Base-by-base conservation (phyloP, 2,797 vertebrate species). In the Peromyscus nudipes region DNA sequence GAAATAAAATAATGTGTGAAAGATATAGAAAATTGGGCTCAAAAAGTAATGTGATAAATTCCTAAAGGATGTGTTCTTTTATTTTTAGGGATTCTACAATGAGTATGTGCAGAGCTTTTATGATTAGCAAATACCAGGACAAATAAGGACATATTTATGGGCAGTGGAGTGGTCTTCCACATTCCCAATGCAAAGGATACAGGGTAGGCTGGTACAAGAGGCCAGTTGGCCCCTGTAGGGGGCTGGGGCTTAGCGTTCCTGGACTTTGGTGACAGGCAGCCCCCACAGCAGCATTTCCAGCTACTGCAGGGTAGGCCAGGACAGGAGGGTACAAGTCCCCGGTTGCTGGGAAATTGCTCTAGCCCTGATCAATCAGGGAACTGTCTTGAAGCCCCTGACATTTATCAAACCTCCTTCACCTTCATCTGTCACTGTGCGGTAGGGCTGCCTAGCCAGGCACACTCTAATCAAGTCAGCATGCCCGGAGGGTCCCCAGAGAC, bases 331-430 rank as follows among this genome's bases (percentile, higher is more conserved):
- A 31, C 16, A 71, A 23, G 76, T 75, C 76, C 29, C 62, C n/a
- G 67, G 21, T 79, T 95, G 89, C 95, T 96, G 77, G 94, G 93
- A 97, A 98, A 98, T 85, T 57, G 86, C 49, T 89, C 83, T 43
- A 85, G 87, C 60, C 92, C 73, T 65, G 67, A 90, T 92, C 97
- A 96, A 82, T 96, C 90, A 96, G 55, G 65, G 19, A 87, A 71
- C 62, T 29, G 49, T 64, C 73, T 62, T 37, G 13, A 64, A 95
- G 60, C 6, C 57, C n/a, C 64, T 76, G 10, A 93, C 91, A 92
- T 92, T 96, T 96, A 81, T 95, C 92, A 97, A 95, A 71, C 79
- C 87, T 75, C 89, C 29, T 81, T 92, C 37, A 80, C 76, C 82
- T 89, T 85, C 55, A 94, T 96, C 97, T 96, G 87, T 93, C 94